A percentile compares a stretch with the other conserved stretches of the same genome.
Conservation (phyloP, 2,797 vertebrate genomes). For the Syndactyla subalaris region DNA sequence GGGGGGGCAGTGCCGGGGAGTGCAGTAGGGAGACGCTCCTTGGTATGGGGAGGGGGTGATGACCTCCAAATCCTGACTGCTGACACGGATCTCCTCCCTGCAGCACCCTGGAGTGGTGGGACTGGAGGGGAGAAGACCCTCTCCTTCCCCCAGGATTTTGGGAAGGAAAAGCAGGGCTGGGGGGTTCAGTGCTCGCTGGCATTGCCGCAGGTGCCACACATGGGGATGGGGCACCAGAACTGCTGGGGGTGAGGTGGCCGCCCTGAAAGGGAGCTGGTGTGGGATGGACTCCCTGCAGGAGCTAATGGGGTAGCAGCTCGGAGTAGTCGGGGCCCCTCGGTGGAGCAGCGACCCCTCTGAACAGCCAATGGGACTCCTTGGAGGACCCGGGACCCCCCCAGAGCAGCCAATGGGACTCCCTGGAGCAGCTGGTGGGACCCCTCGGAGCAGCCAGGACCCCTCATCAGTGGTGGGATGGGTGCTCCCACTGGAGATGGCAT, state of each 20-base stretch:
- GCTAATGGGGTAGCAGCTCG: background rate
- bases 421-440: background rate
- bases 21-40: background rate
- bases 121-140: background rate
- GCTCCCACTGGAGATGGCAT: background rate
- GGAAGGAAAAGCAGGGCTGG: background rate
- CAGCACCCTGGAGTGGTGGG: background rate
- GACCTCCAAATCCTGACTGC: background rate
- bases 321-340: background rate
- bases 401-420: background rate
- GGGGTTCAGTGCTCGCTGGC: background rate
- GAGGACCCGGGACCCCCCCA: background rate
- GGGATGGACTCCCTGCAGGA: background rate
- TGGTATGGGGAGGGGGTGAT: background rate
- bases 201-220: accelerated
- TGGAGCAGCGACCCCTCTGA: background rate
- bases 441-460: background rate
- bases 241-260: background rate
- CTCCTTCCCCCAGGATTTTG: background rate
- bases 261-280: accelerated
- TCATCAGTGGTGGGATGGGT: background rate
- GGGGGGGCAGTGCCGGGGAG: background rate
- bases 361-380: background rate
- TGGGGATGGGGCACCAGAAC: background rate
- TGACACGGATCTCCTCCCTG: background rate